These are phyloP conservation scores for Andrena marginata DNA, from an alignment of 2,888 invertebrate species.

Conservation along the genomic window DNA sequence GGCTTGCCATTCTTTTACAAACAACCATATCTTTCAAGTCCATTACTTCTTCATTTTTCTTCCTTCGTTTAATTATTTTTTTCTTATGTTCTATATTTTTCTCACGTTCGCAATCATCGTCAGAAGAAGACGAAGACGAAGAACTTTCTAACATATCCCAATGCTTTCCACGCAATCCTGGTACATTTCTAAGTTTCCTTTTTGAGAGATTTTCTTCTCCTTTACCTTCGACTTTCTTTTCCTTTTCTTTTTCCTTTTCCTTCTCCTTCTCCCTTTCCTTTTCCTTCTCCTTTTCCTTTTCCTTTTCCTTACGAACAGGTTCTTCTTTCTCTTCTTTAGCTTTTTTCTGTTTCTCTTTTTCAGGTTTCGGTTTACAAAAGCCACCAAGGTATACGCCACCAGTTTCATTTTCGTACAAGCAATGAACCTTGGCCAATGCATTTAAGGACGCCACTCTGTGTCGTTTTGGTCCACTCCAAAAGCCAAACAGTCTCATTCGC, in stretches of 20 bases:
- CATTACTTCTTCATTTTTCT: conserved; percentile 87
- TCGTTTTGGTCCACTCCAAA: conserved; percentile 92
- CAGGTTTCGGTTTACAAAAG: conserved; percentile 87
- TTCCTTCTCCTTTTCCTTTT: conserved; percentile 73
- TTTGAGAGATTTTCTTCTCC: conserved; percentile 82
- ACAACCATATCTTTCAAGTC: conserved; percentile 95
- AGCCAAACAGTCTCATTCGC: conserved; percentile 88
- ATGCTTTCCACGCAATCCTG: conserved; percentile 92
- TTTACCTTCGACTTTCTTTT: conserved; percentile 72
- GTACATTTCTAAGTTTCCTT: conserved; percentile 90
- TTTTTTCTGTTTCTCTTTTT: conserved; percentile 75
- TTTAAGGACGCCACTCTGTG: conserved; percentile 95
- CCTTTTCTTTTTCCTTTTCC: conserved; percentile 75
- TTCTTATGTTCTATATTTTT: conserved; percentile 80
- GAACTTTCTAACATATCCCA: conserved; percentile 93
- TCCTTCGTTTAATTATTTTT: conserved; percentile 78
- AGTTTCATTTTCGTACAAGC: conserved; percentile 95
- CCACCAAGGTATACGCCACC: conserved; percentile 89
- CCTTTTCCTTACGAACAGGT: conserved; percentile 69
- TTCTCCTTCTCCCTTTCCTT: conserved; percentile 73
- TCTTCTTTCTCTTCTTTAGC: conserved; percentile 69
- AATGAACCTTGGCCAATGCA: conserved; percentile 95
- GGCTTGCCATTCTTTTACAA: conserved; percentile 95
- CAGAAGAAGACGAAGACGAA: conserved; percentile 84
- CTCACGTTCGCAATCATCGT: conserved; percentile 78